A percentile compares a stretch with the other conserved stretches of the same genome.
phyloP scores from a whole-genome alignment of 2,888 invertebrate genomes.

The Cephus pygmeus region DNA sequence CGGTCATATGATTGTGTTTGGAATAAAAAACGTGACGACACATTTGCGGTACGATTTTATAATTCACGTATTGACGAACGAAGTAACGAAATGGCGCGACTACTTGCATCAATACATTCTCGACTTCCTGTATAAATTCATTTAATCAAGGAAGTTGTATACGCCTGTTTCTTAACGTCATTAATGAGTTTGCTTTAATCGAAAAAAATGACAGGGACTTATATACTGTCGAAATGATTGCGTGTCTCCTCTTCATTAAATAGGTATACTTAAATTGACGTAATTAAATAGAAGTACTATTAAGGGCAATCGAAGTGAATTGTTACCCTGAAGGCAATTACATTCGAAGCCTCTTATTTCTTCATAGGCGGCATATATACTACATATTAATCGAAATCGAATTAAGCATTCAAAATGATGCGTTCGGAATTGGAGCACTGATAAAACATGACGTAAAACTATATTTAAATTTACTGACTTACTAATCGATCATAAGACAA shows the following conservation, averaged over 20 bases:
- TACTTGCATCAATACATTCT: background rate
- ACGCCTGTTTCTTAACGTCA: background rate
- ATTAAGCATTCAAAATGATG: background rate
- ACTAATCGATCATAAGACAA: background rate
- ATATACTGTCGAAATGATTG: background rate
- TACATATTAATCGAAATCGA: background rate
- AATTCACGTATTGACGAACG: background rate
- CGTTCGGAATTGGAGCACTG: background rate
- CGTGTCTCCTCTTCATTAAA: background rate
- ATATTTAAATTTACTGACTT: background rate
- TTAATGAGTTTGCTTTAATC: background rate
- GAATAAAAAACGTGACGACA: background rate
- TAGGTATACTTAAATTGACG: background rate
- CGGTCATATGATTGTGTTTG: background rate
- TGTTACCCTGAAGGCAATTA: too few species aligned
- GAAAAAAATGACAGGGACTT: background rate
- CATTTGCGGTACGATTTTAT: background rate
- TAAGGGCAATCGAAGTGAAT: too few species aligned
- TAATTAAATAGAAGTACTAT: background rate
- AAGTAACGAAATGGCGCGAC: background rate
- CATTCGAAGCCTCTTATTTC: too few species aligned
- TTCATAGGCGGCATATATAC: background rate
- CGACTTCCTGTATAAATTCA: background rate
- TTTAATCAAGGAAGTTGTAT: background rate
- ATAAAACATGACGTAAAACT: background rate